A percentile compares a stretch with the other conserved stretches of the same genome.
Conservation (phyloP, 2,797 vertebrate species). For the Alosa sapidissima region DNA sequence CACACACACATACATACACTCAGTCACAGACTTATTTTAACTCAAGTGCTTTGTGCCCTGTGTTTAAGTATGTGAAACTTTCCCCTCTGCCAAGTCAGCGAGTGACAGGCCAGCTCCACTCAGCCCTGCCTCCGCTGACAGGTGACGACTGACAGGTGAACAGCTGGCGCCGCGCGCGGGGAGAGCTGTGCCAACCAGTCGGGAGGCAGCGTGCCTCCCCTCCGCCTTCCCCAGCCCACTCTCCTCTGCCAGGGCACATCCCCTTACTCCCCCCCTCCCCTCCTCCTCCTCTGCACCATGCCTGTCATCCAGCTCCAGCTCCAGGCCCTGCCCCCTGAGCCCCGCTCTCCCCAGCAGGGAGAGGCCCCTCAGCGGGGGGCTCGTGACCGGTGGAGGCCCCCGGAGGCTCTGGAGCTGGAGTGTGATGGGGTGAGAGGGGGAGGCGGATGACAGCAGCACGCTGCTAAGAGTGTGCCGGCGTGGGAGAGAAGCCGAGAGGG, state of each 20-base stretch:
- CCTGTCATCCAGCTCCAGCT: conserved; percentile 58
- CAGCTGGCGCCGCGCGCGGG: conserved; percentile 66
- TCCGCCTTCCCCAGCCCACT: conserved; percentile 35
- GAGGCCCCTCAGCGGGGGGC: conserved; percentile 55
- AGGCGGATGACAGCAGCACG: conserved; percentile 51
- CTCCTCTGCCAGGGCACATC: not conserved
- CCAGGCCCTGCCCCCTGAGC: conserved; percentile 47
- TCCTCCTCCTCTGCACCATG: conserved; percentile 54
- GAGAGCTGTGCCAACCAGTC: conserved; percentile 57
- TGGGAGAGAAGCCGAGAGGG: conserved; percentile 42
- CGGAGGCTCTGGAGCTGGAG: conserved; percentile 54
- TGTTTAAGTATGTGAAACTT: conserved; percentile 41
- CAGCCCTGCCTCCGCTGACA: conserved; percentile 58
- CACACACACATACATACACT: not conserved
- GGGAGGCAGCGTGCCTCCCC: conserved; percentile 42
- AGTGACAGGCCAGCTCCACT: conserved; percentile 59
- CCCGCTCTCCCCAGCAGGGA: conserved; percentile 62
- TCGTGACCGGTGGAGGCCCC: conserved; percentile 55
- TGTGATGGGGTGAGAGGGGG: conserved; percentile 65
- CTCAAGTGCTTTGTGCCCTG: conserved; percentile 33
- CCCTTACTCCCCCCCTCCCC: conserved; percentile 39
- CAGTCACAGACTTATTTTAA: not conserved
- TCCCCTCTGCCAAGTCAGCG: conserved; percentile 35
- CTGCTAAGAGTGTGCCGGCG: conserved; percentile 36
- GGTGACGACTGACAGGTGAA: conserved; percentile 65